Evolutionary conservation across 2,888 invertebrate species (phyloP).

Genomic region (Cantharis nigra): DNA sequence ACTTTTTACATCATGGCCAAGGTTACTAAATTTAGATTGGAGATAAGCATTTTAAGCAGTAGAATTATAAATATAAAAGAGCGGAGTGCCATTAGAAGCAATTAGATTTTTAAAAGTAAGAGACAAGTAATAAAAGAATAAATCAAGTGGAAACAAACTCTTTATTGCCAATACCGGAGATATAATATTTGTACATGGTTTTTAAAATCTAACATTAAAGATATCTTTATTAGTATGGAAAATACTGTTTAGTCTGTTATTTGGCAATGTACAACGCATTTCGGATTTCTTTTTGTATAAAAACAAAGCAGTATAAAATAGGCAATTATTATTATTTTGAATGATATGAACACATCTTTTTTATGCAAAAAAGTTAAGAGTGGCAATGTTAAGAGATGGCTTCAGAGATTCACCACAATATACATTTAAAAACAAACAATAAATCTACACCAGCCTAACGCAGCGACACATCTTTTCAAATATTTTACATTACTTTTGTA

Average conservation of each 20-base stretch:
- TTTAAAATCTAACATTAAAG: slow-evolving; percentile 13
- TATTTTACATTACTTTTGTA: slow-evolving; percentile 33
- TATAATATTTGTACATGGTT: slow-evolving; percentile 51
- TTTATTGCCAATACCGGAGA: slow-evolving; percentile 57
- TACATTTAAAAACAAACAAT: slow-evolving; percentile 41
- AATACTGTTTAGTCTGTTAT: slow-evolving; percentile 38
- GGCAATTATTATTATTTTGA: slow-evolving; percentile 34
- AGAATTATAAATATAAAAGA: background rate
- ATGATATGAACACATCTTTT: slow-evolving; percentile 53
- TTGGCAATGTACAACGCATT: slow-evolving; percentile 40
- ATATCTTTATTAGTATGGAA: slow-evolving; percentile 21
- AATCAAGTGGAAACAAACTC: slow-evolving; percentile 53
- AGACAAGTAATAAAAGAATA: background rate
- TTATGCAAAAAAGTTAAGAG: slow-evolving; percentile 47
- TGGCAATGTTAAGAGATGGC: slow-evolving; percentile 45
- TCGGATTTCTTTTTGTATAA: slow-evolving; percentile 37
- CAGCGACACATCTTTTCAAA: slow-evolving; percentile 22
- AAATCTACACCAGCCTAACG: slow-evolving; percentile 9
- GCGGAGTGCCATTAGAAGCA: background rate
- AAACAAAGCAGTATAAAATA: slow-evolving; percentile 47
- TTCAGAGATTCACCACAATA: slow-evolving; percentile 49
- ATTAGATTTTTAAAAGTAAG: background rate
- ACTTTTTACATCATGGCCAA: background rate
- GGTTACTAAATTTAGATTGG: background rate
- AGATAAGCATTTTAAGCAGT: background rate